These are phyloP conservation scores for Amphiprion clarkii DNA, from an alignment of 2,797 vertebrate species.

Conservation along the genomic window DNA sequence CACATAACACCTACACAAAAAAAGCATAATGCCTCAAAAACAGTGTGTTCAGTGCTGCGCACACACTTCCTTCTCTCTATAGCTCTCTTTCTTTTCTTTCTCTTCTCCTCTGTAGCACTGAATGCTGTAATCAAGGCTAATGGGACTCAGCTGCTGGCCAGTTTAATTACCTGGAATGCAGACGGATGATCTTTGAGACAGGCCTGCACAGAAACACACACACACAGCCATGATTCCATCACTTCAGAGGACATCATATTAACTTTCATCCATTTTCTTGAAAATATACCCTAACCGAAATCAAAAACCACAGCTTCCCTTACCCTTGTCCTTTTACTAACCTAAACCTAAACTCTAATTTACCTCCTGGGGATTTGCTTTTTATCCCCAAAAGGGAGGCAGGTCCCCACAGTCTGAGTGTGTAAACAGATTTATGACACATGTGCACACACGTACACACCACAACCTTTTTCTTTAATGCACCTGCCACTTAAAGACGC, in stretches of 20 bases:
- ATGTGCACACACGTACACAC: neutral
- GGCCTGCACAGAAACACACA: conserved; percentile 47
- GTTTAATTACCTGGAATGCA: conserved; percentile 86
- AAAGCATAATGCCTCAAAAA: conserved; percentile 29
- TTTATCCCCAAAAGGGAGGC: neutral
- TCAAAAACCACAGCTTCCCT: neutral
- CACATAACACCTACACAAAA: conserved; percentile 40
- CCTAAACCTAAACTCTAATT: conserved; percentile 1
- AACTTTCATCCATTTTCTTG: neutral
- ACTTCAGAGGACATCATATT: conserved; percentile 1
- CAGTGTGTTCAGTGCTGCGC: conserved; percentile 7
- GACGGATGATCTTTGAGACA: conserved; percentile 74
- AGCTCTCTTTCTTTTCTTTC: conserved; percentile 21
- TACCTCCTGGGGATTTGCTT: too few species aligned
- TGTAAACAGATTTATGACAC: neutral
- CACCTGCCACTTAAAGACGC: conserved; percentile 53
- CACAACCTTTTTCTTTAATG: conserved; percentile 19
- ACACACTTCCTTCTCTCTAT: conserved; percentile 15
- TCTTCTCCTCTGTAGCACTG: conserved; percentile 55
- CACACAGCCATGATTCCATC: conserved; percentile 22
- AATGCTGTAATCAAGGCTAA: conserved; percentile 84
- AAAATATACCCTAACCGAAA: conserved; percentile 1
- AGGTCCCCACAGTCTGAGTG: neutral
- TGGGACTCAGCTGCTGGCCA: conserved; percentile 84
- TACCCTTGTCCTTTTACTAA: neutral